Conservation (phyloP, 2,888 invertebrate species). For the Amiota communis region DNA sequence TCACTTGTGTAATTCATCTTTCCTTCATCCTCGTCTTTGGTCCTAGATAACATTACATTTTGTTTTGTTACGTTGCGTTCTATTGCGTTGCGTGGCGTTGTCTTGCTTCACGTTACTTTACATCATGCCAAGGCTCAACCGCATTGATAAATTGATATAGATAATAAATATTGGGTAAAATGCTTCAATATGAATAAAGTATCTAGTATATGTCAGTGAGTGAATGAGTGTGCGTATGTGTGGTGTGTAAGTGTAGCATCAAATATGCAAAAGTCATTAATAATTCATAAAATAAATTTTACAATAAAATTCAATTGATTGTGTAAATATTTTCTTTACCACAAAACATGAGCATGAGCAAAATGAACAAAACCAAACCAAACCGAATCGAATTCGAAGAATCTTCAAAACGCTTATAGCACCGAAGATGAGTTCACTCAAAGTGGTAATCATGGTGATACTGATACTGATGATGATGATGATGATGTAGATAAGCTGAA, state of each 20-base stretch:
- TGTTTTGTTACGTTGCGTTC: too few relatives aligned
- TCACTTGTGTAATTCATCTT: too few relatives aligned
- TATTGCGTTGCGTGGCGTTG: too few relatives aligned
- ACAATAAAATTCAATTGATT: slow-evolving; percentile 64
- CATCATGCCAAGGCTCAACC: background rate
- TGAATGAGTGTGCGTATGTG: background rate
- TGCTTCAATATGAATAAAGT: slow-evolving; percentile 1
- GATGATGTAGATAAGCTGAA: too few relatives aligned
- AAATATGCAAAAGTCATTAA: slow-evolving; percentile 50
- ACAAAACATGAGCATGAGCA: slow-evolving; percentile 20
- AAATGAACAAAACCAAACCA: background rate
- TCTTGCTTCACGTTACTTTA: too few relatives aligned
- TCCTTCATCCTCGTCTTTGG: too few relatives aligned
- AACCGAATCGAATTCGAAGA: background rate
- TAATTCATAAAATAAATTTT: slow-evolving; percentile 61
- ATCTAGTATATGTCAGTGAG: background rate
- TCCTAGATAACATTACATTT: too few relatives aligned
- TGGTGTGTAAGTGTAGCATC: slow-evolving; percentile 17
- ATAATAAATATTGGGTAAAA: slow-evolving; percentile 33
- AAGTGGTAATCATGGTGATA: slow-evolving; percentile 16
- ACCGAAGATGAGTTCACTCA: slow-evolving; percentile 6
- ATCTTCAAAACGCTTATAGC: slow-evolving; percentile 3
- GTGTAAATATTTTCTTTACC: slow-evolving; percentile 58
- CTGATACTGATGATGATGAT: too few relatives aligned
- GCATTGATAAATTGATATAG: slow-evolving; percentile 45